These are phyloP conservation scores for Rhopalosiphum maidis DNA, from an alignment of 1,140 invertebrate species.

Conservation along the genomic window DNA sequence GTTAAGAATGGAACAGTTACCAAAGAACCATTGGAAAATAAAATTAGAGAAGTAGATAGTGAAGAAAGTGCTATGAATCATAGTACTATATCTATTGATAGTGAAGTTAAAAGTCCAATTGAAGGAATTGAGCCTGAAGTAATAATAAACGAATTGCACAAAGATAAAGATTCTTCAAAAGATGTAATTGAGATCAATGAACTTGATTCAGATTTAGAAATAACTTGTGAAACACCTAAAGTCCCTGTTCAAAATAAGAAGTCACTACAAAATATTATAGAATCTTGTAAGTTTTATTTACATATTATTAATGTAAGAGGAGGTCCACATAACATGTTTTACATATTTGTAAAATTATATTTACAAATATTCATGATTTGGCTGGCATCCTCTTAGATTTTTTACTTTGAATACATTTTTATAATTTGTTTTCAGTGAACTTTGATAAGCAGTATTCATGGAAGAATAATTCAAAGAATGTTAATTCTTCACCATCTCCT, in stretches of 20 bases:
- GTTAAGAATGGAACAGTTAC: not conserved
- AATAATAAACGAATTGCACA: not conserved
- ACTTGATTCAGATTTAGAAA: constrained; percentile 43
- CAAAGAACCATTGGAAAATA: not conserved
- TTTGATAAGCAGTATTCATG: constrained; percentile 17
- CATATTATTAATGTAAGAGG: not conserved
- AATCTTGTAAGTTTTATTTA: not conserved
- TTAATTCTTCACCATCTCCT: not conserved
- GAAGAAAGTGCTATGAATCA: not conserved
- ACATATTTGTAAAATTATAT: not conserved
- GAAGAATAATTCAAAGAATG: not conserved
- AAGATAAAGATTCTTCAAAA: not conserved
- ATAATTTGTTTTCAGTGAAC: constrained; percentile 15
- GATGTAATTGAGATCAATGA: constrained; percentile 32
- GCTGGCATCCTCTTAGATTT: not conserved
- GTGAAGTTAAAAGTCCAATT: not conserved
- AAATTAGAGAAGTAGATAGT: not conserved
- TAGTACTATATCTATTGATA: not conserved
- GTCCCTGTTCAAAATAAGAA: constrained; percentile 14
- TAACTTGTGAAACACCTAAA: not conserved
- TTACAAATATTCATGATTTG: not conserved
- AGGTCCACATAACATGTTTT: not conserved
- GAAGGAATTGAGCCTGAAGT: not conserved
- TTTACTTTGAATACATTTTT: not conserved
- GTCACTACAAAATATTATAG: constrained; percentile 15